These are phyloP conservation scores for Brachionus sp. DNA, from an alignment of 1,140 invertebrate species.

Conservation along the genomic window DNA sequence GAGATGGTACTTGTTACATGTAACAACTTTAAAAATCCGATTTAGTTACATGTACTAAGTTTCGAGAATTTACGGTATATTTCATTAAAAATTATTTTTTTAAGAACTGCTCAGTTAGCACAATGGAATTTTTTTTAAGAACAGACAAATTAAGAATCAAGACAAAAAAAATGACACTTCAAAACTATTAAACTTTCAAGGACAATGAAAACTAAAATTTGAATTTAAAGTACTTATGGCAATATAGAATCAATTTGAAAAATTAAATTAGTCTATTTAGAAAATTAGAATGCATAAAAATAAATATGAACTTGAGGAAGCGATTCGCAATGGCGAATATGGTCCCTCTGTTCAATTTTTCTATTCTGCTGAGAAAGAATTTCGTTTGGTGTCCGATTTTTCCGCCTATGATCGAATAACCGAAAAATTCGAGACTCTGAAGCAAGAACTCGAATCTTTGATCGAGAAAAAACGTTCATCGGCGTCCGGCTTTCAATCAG, in stretches of 20 bases:
- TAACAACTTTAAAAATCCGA: no score
- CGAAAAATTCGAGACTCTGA: neutral
- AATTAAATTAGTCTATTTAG: neutral
- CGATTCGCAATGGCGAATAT: neutral
- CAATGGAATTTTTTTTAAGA: no score
- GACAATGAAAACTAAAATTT: no score
- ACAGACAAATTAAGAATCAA: no score
- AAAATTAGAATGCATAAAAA: conserved; percentile 7
- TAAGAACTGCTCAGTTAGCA: no score
- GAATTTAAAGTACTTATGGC: no score
- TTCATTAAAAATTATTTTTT: no score
- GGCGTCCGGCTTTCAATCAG: neutral
- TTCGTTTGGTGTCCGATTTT: neutral
- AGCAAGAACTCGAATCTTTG: neutral
- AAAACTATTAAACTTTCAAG: no score
- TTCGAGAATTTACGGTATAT: no score
- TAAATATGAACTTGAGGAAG: neutral
- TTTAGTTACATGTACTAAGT: no score
- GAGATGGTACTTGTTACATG: no score
- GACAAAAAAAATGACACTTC: no score
- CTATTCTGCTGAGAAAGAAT: neutral
- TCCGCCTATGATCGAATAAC: neutral
- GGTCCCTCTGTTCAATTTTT: neutral
- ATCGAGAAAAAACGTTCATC: neutral
- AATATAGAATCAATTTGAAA: neutral